phyloP scores from a whole-genome alignment of 2,797 vertebrate species.

The Typhlichthys eigenmanni region DNA sequence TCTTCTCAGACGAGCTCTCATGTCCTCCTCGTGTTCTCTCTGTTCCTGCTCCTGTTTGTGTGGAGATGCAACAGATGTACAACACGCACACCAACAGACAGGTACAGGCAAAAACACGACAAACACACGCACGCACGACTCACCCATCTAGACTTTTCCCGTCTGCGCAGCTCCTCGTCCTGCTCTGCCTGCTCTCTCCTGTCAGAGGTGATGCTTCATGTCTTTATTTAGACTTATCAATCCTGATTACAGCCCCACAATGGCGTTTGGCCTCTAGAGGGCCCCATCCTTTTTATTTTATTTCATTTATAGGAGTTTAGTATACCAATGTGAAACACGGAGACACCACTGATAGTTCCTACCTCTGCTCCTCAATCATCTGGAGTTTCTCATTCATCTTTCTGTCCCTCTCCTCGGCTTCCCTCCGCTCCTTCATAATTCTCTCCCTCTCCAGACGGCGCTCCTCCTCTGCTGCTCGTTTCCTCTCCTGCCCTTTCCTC shows the following conservation, averaged over 20 bases:
- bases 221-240: not conserved
- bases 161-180: conserved; percentile 71
- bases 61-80: conserved; percentile 28
- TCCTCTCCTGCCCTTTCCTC: conserved; percentile 78
- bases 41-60: conserved; percentile 77
- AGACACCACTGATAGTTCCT: not conserved
- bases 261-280: too few species aligned
- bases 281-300: too few species aligned
- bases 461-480: conserved; percentile 72
- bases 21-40: conserved; percentile 80
- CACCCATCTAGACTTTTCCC: conserved; percentile 83
- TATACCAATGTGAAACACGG: not conserved
- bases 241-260: not conserved
- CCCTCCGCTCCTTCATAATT: conserved; percentile 71
- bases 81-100: not conserved
- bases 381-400: conserved; percentile 82
- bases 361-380: conserved; percentile 80
- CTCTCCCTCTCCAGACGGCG: conserved; percentile 76
- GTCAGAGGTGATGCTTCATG: conserved; percentile 7
- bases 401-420: conserved; percentile 79
- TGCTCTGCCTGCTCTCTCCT: conserved; percentile 79
- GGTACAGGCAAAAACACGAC: not conserved
- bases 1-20: conserved; percentile 74
- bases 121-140: conserved; percentile 60
- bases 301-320: too few species aligned